These are phyloP conservation scores for Alcis repandata DNA, from an alignment of 2,888 invertebrate genomes.

Conservation along the genomic window DNA sequence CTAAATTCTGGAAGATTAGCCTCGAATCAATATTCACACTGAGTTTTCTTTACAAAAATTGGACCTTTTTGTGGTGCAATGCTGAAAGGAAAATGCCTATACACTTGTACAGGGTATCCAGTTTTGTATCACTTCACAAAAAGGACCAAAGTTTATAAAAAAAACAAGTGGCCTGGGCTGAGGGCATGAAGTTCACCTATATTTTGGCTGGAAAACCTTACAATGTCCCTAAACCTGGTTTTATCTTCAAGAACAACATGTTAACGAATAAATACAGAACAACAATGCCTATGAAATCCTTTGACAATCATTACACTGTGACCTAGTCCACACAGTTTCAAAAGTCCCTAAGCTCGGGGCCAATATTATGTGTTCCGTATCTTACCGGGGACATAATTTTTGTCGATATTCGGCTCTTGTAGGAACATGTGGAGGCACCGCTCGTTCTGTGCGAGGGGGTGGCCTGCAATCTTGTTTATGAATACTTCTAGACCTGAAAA, in stretches of 20 bases:
- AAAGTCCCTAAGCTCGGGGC: constrained; percentile 59
- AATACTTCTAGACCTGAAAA: constrained; percentile 94
- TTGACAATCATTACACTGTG: background rate
- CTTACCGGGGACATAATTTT: constrained; percentile 99
- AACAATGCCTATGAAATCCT: background rate
- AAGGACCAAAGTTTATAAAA: too few relatives aligned
- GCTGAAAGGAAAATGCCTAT: too few relatives aligned
- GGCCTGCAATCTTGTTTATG: constrained; percentile 99
- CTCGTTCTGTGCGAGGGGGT: constrained; percentile 99
- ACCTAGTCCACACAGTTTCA: constrained; percentile 50
- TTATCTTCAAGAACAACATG: too few relatives aligned
- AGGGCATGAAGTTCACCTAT: too few relatives aligned
- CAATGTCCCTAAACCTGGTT: background rate
- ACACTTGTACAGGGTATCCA: too few relatives aligned
- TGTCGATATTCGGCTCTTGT: constrained; percentile 98
- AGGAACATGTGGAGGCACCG: constrained; percentile 99
- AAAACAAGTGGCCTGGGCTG: too few relatives aligned
- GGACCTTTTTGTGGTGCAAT: too few relatives aligned
- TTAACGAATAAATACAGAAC: background rate
- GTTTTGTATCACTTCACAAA: too few relatives aligned
- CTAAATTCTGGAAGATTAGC: background rate
- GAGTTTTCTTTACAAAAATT: too few relatives aligned
- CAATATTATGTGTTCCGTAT: constrained; percentile 96
- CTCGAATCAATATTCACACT: background rate
- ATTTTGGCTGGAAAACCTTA: too few relatives aligned